Percentiles rank a stretch among this genome's conserved stretches.
These are phyloP conservation scores for Aurelia coerulea DNA, from an alignment of 30 jellyfish, hydroid and myxozoan species.

Conservation along the genomic window DNA sequence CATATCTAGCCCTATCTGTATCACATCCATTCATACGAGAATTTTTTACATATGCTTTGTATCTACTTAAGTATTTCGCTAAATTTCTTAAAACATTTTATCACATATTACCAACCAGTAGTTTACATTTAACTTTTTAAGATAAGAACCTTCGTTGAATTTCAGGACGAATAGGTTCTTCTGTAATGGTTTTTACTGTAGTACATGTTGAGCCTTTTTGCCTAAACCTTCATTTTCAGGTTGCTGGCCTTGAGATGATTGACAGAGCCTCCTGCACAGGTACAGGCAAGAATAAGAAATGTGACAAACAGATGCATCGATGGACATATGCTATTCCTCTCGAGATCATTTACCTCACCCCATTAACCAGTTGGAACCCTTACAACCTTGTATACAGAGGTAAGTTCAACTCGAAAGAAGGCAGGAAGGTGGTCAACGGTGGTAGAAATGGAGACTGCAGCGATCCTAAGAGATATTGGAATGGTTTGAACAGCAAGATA, in stretches of 20 bases:
- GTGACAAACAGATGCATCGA: constrained; percentile 54
- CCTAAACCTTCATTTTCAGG: not conserved
- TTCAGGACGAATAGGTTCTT: too few relatives aligned
- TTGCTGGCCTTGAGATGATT: constrained; percentile 44
- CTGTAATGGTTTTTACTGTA: too few relatives aligned
- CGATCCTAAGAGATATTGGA: constrained; percentile 42
- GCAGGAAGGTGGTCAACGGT: constrained; percentile 43
- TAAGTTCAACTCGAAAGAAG: constrained; percentile 12
- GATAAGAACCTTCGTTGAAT: too few relatives aligned
- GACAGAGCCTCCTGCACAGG: constrained; percentile 26
- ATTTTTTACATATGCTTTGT: too few relatives aligned
- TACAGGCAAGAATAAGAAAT: constrained; percentile 15
- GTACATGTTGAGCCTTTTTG: too few relatives aligned
- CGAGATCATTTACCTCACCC: constrained; percentile 81
- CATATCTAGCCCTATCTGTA: too few relatives aligned
- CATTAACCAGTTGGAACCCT: constrained; percentile 80
- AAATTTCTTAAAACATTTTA: too few relatives aligned
- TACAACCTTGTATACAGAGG: constrained; percentile 66
- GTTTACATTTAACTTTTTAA: too few relatives aligned
- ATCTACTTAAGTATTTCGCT: too few relatives aligned
- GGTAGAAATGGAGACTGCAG: constrained; percentile 79
- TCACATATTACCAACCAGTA: too few relatives aligned
- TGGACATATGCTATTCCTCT: constrained; percentile 88
- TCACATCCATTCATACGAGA: too few relatives aligned
- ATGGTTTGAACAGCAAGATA: constrained; percentile 65